phyloP scores from a whole-genome alignment of 2,113 vertebrate genomes.

The Microtus montanus region DNA sequence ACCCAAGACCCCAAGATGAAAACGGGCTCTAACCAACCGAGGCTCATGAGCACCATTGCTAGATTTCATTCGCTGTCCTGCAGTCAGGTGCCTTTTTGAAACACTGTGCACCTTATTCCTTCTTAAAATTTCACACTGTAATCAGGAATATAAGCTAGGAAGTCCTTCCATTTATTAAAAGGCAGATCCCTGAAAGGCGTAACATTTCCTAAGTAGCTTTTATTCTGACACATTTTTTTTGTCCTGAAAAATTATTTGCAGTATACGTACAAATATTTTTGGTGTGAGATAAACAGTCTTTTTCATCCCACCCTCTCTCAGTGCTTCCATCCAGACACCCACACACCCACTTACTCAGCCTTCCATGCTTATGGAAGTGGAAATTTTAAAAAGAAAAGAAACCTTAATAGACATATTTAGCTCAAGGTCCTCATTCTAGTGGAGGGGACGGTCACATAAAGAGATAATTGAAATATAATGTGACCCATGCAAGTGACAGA shows the following conservation, averaged over 20 bases:
- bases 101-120: background rate
- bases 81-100: background rate
- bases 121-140: background rate
- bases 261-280: background rate
- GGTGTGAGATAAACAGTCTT: background rate
- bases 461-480: background rate
- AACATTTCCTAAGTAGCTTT: slow-evolving; percentile 27
- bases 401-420: background rate
- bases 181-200: background rate
- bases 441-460: background rate
- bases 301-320: background rate
- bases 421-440: background rate
- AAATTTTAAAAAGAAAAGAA: background rate
- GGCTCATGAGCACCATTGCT: background rate
- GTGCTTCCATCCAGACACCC: background rate
- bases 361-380: background rate
- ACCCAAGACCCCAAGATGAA: background rate
- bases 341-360: background rate
- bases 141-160: background rate
- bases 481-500: background rate
- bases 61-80: background rate
- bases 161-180: background rate
- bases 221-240: background rate
- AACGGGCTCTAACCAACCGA: background rate
- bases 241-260: background rate